phyloP scores from a whole-genome alignment of 2,888 invertebrate genomes.

The Spisula subtruncata region DNA sequence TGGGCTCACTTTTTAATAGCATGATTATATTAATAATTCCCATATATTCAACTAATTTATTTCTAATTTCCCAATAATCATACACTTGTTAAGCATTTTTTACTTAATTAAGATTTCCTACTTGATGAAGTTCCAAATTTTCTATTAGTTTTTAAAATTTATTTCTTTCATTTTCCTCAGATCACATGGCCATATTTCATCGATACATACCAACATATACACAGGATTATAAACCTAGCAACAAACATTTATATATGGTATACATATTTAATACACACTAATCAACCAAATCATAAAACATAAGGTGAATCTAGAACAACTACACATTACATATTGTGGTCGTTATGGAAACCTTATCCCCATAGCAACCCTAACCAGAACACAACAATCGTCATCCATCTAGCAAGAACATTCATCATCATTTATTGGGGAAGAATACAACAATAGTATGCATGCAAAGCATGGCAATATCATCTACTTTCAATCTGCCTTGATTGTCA shows the following conservation, averaged over 20 bases:
- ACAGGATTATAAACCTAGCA: conserved; percentile 29
- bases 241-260: conserved; percentile 5
- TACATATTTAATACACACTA: not conserved
- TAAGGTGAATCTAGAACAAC: conserved; percentile 11
- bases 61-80: too few species aligned
- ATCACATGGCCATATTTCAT: conserved; percentile 12
- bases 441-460: not conserved
- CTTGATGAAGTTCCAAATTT: too few species aligned
- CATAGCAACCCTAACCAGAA: conserved; percentile 31
- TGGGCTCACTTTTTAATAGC: too few species aligned
- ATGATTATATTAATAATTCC: too few species aligned
- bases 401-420: conserved; percentile 15
- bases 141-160: too few species aligned
- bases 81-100: too few species aligned
- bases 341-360: conserved; percentile 19
- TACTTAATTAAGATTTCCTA: too few species aligned
- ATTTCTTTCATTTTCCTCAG: not conserved
- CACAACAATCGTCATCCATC: conserved; percentile 17
- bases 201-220: conserved; percentile 29
- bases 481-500: not conserved
- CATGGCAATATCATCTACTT: not conserved
- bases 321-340: conserved; percentile 23
- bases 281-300: conserved; percentile 33
- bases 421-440: conserved; percentile 12
- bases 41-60: too few species aligned